Base-by-base conservation (phyloP, 2,797 vertebrate genomes). In the Microctenopoma steveboyesi region DNA sequence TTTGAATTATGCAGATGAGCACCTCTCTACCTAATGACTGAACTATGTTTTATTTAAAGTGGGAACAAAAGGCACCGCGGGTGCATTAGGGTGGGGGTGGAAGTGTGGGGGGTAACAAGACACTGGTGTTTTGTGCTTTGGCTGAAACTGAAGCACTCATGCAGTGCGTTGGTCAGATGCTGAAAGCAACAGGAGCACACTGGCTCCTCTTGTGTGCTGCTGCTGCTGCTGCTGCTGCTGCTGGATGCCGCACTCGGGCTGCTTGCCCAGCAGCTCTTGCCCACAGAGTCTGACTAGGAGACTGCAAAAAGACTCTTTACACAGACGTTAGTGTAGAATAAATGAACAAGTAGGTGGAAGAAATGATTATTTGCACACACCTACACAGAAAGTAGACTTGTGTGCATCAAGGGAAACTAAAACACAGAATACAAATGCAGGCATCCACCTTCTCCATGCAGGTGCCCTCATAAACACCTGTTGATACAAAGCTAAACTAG, bases 1-100 rank as follows among this genome's bases (percentile, higher is more conserved):
- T 33, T 70, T 94, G 72, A 92, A 93, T 93, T 89, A 94, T 94
- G 85, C 85, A 93, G 64, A 46, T 57, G 64, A 66, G 52, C 61
- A 53, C 75, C 81, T 91, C 78, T 90, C 84, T 86, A 30, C 63
- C 74, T 89, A 88, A 90, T 92, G 84, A 88, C 86, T 61, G 77
- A n/a, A 15, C 80, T 60, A 92, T 92, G 92, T 94, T 95, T 94
- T 92, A 95, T 96, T 94, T 88, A 93, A 85, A 90, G 74, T 82
- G 77, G 82, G 78, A 61, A 85, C 84, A 89, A 95, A 93, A 92
- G 90, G 63, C 72, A 54, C 49, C 74, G 57, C 46, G 74, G n/a
- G 86, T 83, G 83, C 88, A 58, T 88, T 56, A 28, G 18, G 33
- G 65, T 65, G 49, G 64, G 39, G 30, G 30, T 6, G 40, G 22